Base-by-base conservation (phyloP, 2,888 invertebrate genomes). In the Cosmopolites sordidus region DNA sequence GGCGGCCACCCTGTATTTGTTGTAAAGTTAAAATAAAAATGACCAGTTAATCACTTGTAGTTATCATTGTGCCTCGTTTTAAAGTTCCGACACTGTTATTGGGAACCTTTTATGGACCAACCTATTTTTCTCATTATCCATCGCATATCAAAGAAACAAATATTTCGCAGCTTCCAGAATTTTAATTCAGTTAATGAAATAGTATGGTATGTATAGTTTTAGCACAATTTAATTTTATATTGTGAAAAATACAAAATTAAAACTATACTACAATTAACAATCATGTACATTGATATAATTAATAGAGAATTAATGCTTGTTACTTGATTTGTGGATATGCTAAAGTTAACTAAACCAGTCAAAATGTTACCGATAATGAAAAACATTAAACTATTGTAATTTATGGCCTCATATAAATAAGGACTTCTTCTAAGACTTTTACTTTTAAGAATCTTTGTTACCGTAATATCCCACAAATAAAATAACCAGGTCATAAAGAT, bases 341-440 rank as follows among this genome's bases (percentile, higher is more conserved):
- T 73, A 67, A 92, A 76, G 75, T 96, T 96, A 3, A 93, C 78
- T 2, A 82, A 66, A 8, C 96, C 96, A 0, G 96, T 97, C 12
- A 89, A 68, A 22, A 95, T 60, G 76, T 97, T 97, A 1, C 87
- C 83, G 11, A 87, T 59, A 47, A 97, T 74, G 71, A 97, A 97
- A 71, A 87, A 90, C n/a, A 81, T 68, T 22, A 96, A 74, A 1
- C 90, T 92, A 75, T 92, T 92, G 58, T 80, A 83, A 73, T 90
- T 92, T 18, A 93, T 79, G 14, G 85, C 82, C 60, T 83, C 79
- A 46, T 87, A 78, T 56, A 89, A 78, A 33, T 78, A 67, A 43
- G 87, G 82, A 12, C 77, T 71, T 56, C 66, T 68, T 29, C 65
- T 39, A 29, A 30, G 55, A 52, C 62, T 52, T 30, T 54, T 54